phyloP scores from a whole-genome alignment of 2,113 vertebrate genomes.

The Sylvietta virens region DNA sequence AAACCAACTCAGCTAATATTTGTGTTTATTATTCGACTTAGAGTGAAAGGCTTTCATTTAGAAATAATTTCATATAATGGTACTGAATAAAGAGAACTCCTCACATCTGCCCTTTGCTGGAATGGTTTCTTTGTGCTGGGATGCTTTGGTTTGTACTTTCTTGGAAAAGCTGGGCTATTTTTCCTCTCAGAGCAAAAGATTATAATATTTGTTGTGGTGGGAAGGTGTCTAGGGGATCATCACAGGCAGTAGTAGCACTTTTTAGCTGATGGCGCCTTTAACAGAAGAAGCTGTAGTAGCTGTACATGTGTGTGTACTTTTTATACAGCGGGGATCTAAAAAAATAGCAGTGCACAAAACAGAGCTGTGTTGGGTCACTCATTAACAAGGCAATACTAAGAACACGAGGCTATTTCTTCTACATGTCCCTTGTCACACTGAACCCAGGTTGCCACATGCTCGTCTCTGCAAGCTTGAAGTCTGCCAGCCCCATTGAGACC shows the following conservation, averaged over 20 bases:
- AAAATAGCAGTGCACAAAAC: neutral
- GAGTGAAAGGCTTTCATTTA: neutral
- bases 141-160: neutral
- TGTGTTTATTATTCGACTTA: neutral
- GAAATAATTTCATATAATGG: neutral
- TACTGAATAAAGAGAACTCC: neutral
- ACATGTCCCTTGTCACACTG: fast-evolving
- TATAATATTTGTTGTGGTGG: neutral
- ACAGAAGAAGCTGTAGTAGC: neutral
- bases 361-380: fast-evolving
- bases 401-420: neutral
- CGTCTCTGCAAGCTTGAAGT: neutral
- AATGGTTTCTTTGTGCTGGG: neutral
- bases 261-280: neutral
- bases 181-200: neutral
- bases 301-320: fast-evolving
- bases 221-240: neutral
- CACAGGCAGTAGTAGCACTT: neutral
- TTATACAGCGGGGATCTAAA: too few relatives aligned
- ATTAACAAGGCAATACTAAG: neutral
- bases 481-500: too few relatives aligned
- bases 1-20: neutral
- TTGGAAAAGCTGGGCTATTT: neutral
- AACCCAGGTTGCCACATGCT: neutral
- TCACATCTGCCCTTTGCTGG: neutral